Evolutionary conservation across 1,140 invertebrate species (phyloP), one percentile per base, ranked within the genome.

Genomic region (Parasteatoda tepidariorum): DNA sequence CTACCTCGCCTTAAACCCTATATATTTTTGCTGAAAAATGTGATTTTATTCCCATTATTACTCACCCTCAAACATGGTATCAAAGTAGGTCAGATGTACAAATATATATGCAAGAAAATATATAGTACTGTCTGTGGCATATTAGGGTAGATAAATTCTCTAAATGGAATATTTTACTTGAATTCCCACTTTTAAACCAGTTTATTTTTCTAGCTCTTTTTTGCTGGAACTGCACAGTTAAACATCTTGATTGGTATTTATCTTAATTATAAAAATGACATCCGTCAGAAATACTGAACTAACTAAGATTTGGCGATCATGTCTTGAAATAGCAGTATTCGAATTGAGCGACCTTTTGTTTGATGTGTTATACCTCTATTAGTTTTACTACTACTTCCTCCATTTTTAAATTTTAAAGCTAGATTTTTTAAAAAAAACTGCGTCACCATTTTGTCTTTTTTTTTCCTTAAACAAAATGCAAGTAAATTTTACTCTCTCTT

Each of bases 311-410:
- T 48, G 18, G 38, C 38, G 38, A 13, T 13, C 9, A 48, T 13
- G 41, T 31, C 24, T n/a, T n/a, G n/a, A 55, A 41, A 79, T 79
- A 68, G 76, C 64, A 68, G 54, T 48, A 68, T 79, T 82, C 48
- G 66, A 67, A 82, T 82, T 82, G 78, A 82, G 78, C 66, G 78
- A 82, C 78, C 78, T 82, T 82, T 82, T 82, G 41, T 79, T n/a
- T 24, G 11, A 61, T 22, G 28, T 61, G 26, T 61, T 61, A 22
- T 55, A 13, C 22, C 11, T 18, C n/a, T 61, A 3, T 30, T 26
- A 61, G 28, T 61, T 61, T 61, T 30, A 61, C 59, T 22, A 61
- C 59, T 26, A 24, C 26, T 22, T n/a, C 22, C 22, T 61, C 26
- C 26, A 26, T n/a, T 30, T 26, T 61, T 26, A 61, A 18, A 61